Evolutionary conservation across 2,888 invertebrate genomes (phyloP), one percentile per base, ranked within the genome.

Genomic region (Cecidostiba fungosa): DNA sequence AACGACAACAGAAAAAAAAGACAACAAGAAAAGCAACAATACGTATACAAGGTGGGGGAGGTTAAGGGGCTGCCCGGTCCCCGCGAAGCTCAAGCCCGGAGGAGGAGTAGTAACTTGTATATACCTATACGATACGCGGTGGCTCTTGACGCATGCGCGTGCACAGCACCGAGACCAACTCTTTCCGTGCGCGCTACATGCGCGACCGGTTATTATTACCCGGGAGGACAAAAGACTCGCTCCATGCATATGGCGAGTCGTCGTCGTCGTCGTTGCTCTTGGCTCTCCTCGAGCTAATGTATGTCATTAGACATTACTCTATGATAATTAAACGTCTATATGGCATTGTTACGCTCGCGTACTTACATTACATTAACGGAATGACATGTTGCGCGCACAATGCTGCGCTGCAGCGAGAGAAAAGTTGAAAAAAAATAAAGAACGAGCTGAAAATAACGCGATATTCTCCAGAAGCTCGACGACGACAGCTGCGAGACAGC

Each of bases 231-330:
- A 93, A 92, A 93, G 91, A 88, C 19, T 70, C 62, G 6, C 62
- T 69, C 50, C 73, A 91, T 90, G 93, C 93, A 93, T 93, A 93
- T 93, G 93, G 92, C 92, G 91, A 92, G 91, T 91, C 77, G 39
- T 62, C 80, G 50, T 36, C 32, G 26, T n/a, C 90, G 89, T 4
- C 32, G 69, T 32, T 14, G 59, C 36, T 70, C 70, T 36, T 32
- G 36, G 77, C 82, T 82, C 59, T 50, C 23, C 59, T 16, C 74
- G 29, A 16, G 47, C 90, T 93, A 93, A 93, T 93, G 89, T 93
- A 93, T 93, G 93, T 93, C 92, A 93, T 93, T 93, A 93, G 92
- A 89, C 92, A 93, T 92, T 93, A 93, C 93, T 93, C 93, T 93
- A 92, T 93, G 93, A 92, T 93, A 93, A 93, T 93, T 93, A 93